These are phyloP conservation scores for Oikopleura vanhoeffeni DNA, from an alignment of 23 tunicate species.

Conservation along the genomic window DNA sequence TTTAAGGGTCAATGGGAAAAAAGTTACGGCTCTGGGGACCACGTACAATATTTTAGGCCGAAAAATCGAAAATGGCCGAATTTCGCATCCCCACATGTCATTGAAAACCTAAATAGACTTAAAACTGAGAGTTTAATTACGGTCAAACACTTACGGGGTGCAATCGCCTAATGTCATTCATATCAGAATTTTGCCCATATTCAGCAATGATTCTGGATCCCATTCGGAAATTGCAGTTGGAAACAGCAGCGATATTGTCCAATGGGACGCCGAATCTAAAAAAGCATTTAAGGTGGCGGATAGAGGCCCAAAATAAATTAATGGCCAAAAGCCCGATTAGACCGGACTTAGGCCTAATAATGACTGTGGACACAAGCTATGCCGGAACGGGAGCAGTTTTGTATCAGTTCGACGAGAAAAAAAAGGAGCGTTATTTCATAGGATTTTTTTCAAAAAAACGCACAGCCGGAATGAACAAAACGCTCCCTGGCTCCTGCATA, in stretches of 20 bases:
- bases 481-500: neutral
- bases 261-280: neutral
- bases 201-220: neutral
- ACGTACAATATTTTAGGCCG: neutral
- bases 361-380: neutral
- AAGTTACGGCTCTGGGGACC: neutral
- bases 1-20: neutral
- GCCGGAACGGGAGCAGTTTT: neutral
- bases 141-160: neutral
- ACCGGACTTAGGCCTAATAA: neutral
- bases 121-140: neutral
- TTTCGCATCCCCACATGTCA: neutral
- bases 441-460: neutral
- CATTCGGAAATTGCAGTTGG: neutral
- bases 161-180: neutral
- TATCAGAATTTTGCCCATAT: neutral
- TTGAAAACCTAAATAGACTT: neutral
- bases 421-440: neutral
- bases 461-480: neutral
- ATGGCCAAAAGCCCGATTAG: neutral
- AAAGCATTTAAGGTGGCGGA: neutral
- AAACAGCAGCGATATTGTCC: neutral
- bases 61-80: neutral
- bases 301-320: neutral
- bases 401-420: neutral